phyloP scores from a whole-genome alignment of 1,140 invertebrate species.

The Drosophila dunni region DNA sequence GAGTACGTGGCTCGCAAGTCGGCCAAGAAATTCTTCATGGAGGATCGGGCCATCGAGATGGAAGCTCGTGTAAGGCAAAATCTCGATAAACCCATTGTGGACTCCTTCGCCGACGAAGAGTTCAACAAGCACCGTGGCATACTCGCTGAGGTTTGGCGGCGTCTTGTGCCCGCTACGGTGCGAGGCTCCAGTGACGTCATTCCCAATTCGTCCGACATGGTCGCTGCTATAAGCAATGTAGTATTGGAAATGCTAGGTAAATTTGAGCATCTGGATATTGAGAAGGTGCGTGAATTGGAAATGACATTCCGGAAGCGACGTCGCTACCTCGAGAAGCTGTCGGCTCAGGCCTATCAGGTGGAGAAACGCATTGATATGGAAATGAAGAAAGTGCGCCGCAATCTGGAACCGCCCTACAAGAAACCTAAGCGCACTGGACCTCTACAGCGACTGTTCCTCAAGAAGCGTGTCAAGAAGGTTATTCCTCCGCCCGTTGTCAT shows the following conservation, averaged over 20 bases:
- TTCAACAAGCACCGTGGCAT: slow-evolving; percentile 62
- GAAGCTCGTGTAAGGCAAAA: slow-evolving; percentile 45
- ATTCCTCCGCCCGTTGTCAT: slow-evolving; percentile 31
- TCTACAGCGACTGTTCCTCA: slow-evolving; percentile 58
- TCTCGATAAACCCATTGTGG: slow-evolving; percentile 54
- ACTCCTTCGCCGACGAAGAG: slow-evolving; percentile 59
- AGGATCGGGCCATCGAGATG: slow-evolving; percentile 71
- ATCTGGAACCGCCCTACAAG: slow-evolving; percentile 70
- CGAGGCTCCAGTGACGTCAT: slow-evolving; percentile 63
- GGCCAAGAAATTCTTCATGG: slow-evolving; percentile 80
- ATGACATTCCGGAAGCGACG: slow-evolving; percentile 53
- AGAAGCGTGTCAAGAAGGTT: slow-evolving; percentile 47
- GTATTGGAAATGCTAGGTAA: slow-evolving; percentile 66
- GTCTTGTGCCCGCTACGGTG: slow-evolving; percentile 63
- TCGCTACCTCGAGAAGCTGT: slow-evolving; percentile 64
- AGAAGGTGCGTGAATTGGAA: slow-evolving; percentile 53
- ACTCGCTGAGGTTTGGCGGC: slow-evolving; percentile 71
- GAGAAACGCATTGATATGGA: slow-evolving; percentile 76
- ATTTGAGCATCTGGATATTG: slow-evolving; percentile 70
- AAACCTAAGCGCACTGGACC: slow-evolving; percentile 62
- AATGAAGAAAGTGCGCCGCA: slow-evolving; percentile 75
- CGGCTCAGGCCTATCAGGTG: slow-evolving; percentile 67
- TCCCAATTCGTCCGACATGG: slow-evolving; percentile 67
- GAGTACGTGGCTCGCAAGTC: slow-evolving; percentile 77
- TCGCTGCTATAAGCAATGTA: slow-evolving; percentile 69